phyloP scores from a whole-genome alignment of 1,140 invertebrate genomes.

The Ephestia elutella region DNA sequence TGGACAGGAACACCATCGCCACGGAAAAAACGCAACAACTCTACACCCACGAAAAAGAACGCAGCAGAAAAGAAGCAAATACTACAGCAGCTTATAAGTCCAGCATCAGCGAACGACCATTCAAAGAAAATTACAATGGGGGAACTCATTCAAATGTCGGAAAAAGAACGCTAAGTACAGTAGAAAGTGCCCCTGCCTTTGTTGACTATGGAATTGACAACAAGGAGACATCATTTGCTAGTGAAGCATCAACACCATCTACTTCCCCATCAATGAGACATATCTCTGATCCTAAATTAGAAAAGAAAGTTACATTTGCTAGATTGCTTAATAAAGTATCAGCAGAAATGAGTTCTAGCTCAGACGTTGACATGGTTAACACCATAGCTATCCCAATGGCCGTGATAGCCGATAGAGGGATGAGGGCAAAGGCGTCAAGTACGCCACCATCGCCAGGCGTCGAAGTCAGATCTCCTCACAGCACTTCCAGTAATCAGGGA shows the following conservation, averaged over 20 bases:
- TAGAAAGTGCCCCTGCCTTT: constrained; percentile 66
- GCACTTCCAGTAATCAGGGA: constrained; percentile 80
- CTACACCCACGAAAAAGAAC: constrained; percentile 80
- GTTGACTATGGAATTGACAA: constrained; percentile 59
- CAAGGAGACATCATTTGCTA: constrained; percentile 77
- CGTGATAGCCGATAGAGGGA: constrained; percentile 58
- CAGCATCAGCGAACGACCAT: constrained; percentile 64
- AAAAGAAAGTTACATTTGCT: constrained; percentile 86
- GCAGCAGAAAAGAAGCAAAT: constrained; percentile 84
- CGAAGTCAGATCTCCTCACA: constrained; percentile 76
- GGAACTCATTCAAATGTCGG: constrained; percentile 81
- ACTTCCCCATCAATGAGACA: constrained; percentile 71
- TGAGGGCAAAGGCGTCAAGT: constrained; percentile 67
- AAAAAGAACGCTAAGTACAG: constrained; percentile 70
- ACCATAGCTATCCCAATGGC: constrained; percentile 71
- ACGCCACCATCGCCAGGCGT: constrained; percentile 73
- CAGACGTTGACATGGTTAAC: constrained; percentile 77
- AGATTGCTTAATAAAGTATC: constrained; percentile 82
- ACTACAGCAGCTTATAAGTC: constrained; percentile 80
- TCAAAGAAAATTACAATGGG: constrained; percentile 77
- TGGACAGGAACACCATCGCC: constrained; percentile 80
- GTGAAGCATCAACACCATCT: constrained; percentile 62
- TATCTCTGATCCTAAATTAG: constrained; percentile 78
- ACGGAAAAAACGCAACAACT: constrained; percentile 82
- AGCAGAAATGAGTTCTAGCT: constrained; percentile 82